These are phyloP conservation scores for Anisognathus igniventris DNA, from an alignment of 2,797 vertebrate species.

Conservation along the genomic window DNA sequence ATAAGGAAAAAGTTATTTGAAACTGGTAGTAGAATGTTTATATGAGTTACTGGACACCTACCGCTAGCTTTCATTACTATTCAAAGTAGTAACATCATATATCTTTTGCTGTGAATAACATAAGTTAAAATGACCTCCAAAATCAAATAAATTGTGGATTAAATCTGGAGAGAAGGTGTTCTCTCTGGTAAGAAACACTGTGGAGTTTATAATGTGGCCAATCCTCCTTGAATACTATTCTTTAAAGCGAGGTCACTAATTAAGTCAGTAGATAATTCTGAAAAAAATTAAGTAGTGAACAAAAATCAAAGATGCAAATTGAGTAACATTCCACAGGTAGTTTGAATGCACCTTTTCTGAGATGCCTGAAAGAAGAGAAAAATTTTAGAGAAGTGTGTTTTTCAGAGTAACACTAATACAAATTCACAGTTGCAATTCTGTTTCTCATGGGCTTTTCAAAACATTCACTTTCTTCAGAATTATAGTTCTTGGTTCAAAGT, in stretches of 20 bases:
- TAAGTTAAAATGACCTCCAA: neutral
- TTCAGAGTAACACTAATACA: neutral
- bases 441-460: neutral
- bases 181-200: neutral
- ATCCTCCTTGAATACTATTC: neutral
- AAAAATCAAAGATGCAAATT: neutral
- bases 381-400: neutral
- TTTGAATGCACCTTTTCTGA: neutral
- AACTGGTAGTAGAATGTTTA: neutral
- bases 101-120: neutral
- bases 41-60: neutral
- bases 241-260: neutral
- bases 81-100: neutral
- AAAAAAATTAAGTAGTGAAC: neutral
- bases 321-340: neutral
- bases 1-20: neutral
- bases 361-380: neutral
- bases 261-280: neutral
- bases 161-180: neutral
- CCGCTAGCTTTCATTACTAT: slow-evolving; percentile 7
- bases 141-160: neutral
- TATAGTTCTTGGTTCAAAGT: neutral
- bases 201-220: neutral
- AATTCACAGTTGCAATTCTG: neutral
- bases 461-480: neutral